Conservation (phyloP, 2,797 vertebrate species). For the Poecilia picta region DNA sequence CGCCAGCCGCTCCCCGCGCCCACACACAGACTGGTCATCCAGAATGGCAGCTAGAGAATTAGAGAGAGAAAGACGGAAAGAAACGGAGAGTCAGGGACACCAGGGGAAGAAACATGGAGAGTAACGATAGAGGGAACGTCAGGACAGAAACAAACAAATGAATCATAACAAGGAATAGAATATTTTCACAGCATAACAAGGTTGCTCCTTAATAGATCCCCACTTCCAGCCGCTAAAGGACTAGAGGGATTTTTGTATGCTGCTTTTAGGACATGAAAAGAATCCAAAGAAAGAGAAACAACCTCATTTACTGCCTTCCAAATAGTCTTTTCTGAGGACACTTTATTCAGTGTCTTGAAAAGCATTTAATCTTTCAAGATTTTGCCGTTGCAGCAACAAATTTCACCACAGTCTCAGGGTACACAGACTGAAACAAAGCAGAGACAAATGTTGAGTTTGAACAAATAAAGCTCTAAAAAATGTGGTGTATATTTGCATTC, state of each 20-base stretch:
- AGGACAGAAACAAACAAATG: conserved; percentile 10
- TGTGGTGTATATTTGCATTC: background rate
- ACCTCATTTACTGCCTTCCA: conserved; percentile 1
- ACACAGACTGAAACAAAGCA: background rate
- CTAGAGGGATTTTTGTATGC: background rate
- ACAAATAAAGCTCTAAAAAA: background rate
- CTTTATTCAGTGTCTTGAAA: conserved; percentile 2
- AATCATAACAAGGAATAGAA: background rate
- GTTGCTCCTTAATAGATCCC: conserved; percentile 9
- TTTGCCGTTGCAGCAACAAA: background rate
- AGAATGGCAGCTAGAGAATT: conserved; percentile 88
- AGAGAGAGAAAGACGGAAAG: conserved; percentile 4
- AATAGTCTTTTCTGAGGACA: background rate
- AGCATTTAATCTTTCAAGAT: background rate
- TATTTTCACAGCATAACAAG: conserved; percentile 21
- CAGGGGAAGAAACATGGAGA: conserved; percentile 2
- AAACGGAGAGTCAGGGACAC: background rate
- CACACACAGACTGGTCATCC: conserved; percentile 94
- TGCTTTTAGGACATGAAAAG: conserved; percentile 11
- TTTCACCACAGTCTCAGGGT: background rate
- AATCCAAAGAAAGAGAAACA: conserved; percentile 10
- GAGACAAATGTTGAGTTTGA: background rate
- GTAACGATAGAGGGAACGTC: background rate
- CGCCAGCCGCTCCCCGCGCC: conserved; percentile 91
- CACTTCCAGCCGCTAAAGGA: conserved; percentile 5